Evolutionary conservation across 1,140 invertebrate genomes (phyloP).

Genomic region (Meteorus sp.): DNA sequence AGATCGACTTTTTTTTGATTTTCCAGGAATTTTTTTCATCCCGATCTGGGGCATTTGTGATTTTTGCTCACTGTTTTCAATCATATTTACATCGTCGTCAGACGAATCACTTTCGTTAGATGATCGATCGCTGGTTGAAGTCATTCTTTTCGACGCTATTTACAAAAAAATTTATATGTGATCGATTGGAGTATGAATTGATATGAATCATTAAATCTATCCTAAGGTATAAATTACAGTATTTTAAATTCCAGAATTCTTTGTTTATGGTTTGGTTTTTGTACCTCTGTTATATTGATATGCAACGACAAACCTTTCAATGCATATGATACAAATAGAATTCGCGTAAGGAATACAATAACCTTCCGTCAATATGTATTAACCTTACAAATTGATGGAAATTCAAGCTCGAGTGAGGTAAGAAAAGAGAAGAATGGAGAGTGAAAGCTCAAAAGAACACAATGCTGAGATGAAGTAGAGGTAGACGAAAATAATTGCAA

Average conservation of each 20-base stretch:
- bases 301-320: constrained; percentile 20
- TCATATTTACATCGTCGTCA: too few species aligned
- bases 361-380: constrained; percentile 44
- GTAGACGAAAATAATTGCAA: constrained; percentile 1
- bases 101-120: constrained; percentile 31
- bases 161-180: too few species aligned
- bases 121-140: too few species aligned
- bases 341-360: constrained; percentile 39
- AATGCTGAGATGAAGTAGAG: background rate
- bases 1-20: constrained; percentile 30
- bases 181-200: too few species aligned
- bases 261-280: background rate
- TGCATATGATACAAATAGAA: constrained; percentile 46
- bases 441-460: background rate
- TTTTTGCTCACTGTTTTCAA: too few species aligned
- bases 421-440: background rate
- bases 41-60: too few species aligned
- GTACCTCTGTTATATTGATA: background rate
- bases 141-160: too few species aligned
- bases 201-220: too few species aligned
- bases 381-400: constrained; percentile 24
- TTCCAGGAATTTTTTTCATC: too few species aligned
- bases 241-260: too few species aligned
- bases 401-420: background rate
- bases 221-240: too few species aligned